These are phyloP conservation scores for Acrocephalus scirpaceus DNA, from an alignment of 2,797 vertebrate species.

Conservation along the genomic window DNA sequence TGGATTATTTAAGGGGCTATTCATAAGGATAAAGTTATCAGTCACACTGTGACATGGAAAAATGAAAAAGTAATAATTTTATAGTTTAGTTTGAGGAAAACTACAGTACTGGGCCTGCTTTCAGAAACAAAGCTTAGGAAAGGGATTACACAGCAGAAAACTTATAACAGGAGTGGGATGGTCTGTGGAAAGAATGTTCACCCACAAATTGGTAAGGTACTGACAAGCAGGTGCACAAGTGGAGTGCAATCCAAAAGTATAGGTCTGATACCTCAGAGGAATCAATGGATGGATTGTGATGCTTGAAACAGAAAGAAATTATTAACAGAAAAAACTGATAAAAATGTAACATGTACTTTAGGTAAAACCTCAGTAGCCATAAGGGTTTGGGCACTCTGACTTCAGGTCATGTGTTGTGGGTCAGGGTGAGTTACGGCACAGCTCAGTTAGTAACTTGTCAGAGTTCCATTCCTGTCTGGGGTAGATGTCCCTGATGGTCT, in stretches of 20 bases:
- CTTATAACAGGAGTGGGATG: neutral
- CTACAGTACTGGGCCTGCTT: neutral
- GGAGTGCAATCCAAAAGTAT: neutral
- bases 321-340: neutral
- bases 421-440: neutral
- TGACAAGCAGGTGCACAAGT: neutral
- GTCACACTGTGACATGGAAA: neutral
- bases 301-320: neutral
- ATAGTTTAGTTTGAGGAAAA: neutral
- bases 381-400: neutral
- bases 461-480: neutral
- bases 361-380: neutral
- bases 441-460: neutral
- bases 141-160: neutral
- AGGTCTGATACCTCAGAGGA: neutral
- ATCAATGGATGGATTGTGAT: neutral
- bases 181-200: neutral
- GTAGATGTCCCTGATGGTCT: neutral
- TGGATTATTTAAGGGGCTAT: neutral
- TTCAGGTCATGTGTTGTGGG: neutral
- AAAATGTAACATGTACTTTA: neutral
- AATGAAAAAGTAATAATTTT: conserved; percentile 7
- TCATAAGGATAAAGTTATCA: conserved; percentile 13
- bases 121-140: neutral
- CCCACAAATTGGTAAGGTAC: neutral